phyloP scores from a whole-genome alignment of 2,797 vertebrate species.

The Pteronotus mesoamericanus region DNA sequence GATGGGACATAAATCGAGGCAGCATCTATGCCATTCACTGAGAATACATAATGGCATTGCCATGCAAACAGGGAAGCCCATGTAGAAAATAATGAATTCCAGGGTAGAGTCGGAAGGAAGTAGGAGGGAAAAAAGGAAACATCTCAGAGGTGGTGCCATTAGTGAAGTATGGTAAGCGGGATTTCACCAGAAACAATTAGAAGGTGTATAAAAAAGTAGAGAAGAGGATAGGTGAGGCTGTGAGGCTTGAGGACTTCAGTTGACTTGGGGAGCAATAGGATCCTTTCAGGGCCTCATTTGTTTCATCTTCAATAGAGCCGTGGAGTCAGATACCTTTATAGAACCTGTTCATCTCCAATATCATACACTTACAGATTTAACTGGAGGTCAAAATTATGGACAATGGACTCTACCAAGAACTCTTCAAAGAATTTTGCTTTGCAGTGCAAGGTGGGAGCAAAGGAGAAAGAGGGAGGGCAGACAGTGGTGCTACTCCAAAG shows the following conservation, averaged over 20 bases:
- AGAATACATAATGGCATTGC: neutral
- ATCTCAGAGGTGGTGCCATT: neutral
- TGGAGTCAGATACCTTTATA: neutral
- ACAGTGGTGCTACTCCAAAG: neutral
- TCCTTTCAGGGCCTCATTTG: neutral
- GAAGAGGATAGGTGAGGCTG: fast-evolving
- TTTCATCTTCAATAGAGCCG: neutral
- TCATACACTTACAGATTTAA: neutral
- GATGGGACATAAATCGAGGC: fast-evolving
- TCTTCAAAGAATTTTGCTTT: neutral
- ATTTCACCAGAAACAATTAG: neutral
- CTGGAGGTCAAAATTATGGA: neutral
- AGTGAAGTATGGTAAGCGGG: neutral
- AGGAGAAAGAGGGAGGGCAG: neutral
- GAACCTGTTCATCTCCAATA: neutral
- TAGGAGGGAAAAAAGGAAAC: neutral
- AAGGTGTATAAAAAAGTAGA: neutral
- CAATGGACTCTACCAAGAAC: neutral
- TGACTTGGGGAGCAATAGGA: neutral
- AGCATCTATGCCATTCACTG: neutral
- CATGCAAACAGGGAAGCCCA: neutral
- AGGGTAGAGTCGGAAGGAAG: fast-evolving
- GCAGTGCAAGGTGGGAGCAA: neutral
- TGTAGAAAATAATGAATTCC: neutral
- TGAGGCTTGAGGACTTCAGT: neutral